Evolutionary conservation across 2,113 vertebrate species (phyloP).

Genomic region (Tinamus guttatus): DNA sequence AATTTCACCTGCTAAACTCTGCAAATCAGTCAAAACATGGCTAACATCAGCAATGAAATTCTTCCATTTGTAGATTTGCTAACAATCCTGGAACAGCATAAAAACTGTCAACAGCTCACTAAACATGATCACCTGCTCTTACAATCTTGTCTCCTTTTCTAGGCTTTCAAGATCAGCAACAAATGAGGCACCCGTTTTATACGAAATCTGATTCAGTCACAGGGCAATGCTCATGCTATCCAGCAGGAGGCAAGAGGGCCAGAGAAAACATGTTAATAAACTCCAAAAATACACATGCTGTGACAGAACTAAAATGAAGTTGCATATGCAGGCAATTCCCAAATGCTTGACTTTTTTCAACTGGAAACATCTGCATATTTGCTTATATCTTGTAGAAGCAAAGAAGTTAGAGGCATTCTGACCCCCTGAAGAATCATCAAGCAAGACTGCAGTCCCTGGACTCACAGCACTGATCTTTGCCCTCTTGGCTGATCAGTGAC

Average conservation of each 20-base stretch:
- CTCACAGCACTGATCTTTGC: not conserved
- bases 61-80: conserved; percentile 40
- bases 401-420: not conserved
- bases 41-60: conserved; percentile 47
- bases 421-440: not conserved
- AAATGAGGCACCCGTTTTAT: not conserved
- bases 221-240: conserved; percentile 34
- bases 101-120: conserved; percentile 24
- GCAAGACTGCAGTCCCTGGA: not conserved
- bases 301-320: conserved; percentile 34
- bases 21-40: conserved; percentile 34
- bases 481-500: not conserved
- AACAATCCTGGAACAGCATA: not conserved
- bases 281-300: conserved; percentile 36
- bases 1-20: conserved; percentile 42
- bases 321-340: conserved; percentile 44
- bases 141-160: conserved; percentile 4
- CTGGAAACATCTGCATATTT: not conserved
- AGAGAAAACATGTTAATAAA: conserved; percentile 23
- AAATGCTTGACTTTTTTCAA: conserved; percentile 13
- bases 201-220: not conserved
- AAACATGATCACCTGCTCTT: conserved; percentile 5
- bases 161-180: conserved; percentile 13
- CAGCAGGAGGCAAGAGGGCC: not conserved
- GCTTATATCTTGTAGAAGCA: not conserved